Conservation (phyloP, 2,888 invertebrate species). For the Miltochrista miniata region DNA sequence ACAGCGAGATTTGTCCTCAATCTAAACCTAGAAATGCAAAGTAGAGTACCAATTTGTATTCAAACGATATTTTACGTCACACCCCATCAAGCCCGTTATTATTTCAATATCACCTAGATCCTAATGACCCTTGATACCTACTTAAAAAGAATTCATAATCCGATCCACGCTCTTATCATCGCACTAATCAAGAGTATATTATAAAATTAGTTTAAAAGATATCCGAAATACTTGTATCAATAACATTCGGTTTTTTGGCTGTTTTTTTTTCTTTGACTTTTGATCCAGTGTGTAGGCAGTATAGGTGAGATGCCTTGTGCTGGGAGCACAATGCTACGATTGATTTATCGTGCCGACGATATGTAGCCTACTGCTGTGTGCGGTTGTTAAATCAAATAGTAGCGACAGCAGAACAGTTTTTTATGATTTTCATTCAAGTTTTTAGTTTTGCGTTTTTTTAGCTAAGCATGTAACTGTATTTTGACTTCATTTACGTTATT, state of each 20-base stretch:
- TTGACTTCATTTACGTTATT: too few relatives aligned
- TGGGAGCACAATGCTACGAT: conserved; percentile 62
- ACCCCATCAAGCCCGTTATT: too few relatives aligned
- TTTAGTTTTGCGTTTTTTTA: too few relatives aligned
- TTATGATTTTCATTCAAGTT: too few relatives aligned
- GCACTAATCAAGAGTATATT: conserved; percentile 28
- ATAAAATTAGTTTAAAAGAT: conserved; percentile 20
- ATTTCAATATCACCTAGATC: background rate
- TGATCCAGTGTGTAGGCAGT: conserved; percentile 43
- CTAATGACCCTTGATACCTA: background rate
- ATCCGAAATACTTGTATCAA: conserved; percentile 4
- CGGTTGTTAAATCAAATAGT: conserved; percentile 47
- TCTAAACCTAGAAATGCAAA: too few relatives aligned
- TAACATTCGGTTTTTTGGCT: conserved; percentile 10
- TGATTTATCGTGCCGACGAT: conserved; percentile 74
- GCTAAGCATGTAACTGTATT: too few relatives aligned
- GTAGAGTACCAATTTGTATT: too few relatives aligned
- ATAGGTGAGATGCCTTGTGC: conserved; percentile 53
- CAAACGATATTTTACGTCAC: too few relatives aligned
- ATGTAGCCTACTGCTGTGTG: conserved; percentile 51
- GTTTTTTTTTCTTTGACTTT: conserved; percentile 27
- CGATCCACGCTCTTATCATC: background rate
- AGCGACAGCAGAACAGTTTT: conserved; percentile 41
- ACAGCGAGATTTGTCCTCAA: too few relatives aligned
- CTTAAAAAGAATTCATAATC: conserved; percentile 5